A percentile compares a stretch with the other conserved stretches of the same genome.
These are phyloP conservation scores for Stenchaetothrips biformis DNA, from an alignment of 2,888 invertebrate species.

Conservation along the genomic window DNA sequence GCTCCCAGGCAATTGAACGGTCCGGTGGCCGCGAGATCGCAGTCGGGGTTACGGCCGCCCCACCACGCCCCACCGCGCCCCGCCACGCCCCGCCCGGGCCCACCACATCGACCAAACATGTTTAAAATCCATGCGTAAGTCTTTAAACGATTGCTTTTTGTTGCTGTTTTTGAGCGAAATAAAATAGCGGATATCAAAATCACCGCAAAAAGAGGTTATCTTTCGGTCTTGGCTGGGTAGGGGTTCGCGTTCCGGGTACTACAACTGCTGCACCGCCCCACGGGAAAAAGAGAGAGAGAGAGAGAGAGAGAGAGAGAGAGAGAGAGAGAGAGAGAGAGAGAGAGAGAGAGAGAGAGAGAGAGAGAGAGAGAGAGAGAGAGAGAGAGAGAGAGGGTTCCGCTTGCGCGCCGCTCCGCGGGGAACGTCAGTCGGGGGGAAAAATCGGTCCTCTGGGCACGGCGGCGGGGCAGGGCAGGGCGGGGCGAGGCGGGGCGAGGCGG, in stretches of 20 bases:
- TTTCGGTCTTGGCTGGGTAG: no score
- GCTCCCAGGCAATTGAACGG: background rate
- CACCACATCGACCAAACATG: background rate
- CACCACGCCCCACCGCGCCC: background rate
- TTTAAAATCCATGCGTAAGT: no score
- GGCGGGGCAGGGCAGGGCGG: background rate
- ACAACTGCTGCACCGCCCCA: background rate
- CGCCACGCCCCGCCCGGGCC: background rate
- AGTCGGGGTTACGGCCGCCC: background rate
- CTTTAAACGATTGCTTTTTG: no score
- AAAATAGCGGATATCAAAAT: no score
- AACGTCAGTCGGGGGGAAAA: no score
- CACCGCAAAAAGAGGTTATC: background rate
- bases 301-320: background rate
- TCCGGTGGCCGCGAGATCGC: background rate
- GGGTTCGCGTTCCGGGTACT: background rate
- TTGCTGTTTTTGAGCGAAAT: no score
- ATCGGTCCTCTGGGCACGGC: no score
- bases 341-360: background rate
- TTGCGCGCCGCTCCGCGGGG: no score
- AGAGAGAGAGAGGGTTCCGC: no score
- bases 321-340: conserved; percentile 14
- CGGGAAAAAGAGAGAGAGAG: background rate
- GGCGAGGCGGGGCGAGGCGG: background rate
- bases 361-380: background rate